Conservation (phyloP, 2,888 invertebrate genomes). For the Nineta flava region DNA sequence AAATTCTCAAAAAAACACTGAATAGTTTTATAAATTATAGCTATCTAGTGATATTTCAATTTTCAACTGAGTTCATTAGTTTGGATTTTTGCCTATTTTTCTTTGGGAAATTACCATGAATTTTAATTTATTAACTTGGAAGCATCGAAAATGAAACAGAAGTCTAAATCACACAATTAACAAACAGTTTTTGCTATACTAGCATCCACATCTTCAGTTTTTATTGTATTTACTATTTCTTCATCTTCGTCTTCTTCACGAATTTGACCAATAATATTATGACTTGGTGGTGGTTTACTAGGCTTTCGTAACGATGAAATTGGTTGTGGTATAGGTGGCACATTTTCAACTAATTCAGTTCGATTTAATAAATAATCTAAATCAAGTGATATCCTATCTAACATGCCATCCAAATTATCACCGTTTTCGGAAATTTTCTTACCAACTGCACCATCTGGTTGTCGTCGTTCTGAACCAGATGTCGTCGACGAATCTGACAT, state of each 20-base stretch:
- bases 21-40: too few species aligned
- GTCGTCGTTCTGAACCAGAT: slow-evolving; percentile 17
- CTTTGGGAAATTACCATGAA: too few species aligned
- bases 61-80: too few species aligned
- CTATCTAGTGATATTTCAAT: too few species aligned
- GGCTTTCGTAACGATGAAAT: slow-evolving; percentile 15
- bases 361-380: slow-evolving; percentile 66
- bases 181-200: not conserved
- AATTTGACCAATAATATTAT: slow-evolving; percentile 19
- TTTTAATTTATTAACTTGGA: too few species aligned
- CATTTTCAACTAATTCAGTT: slow-evolving; percentile 17
- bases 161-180: not conserved
- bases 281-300: slow-evolving; percentile 18
- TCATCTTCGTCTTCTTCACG: slow-evolving; percentile 19
- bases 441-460: slow-evolving; percentile 23
- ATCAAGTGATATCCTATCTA: slow-evolving; percentile 68
- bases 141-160: too few species aligned
- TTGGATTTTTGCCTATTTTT: too few species aligned
- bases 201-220: not conserved
- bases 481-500: slow-evolving; percentile 8
- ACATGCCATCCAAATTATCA: slow-evolving; percentile 40
- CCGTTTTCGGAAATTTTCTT: slow-evolving; percentile 23
- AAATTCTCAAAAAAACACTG: too few species aligned
- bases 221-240: slow-evolving; percentile 8
- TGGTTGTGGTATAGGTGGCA: not conserved